Percentiles rank a stretch among this genome's conserved stretches.
Conservation (phyloP, 2,113 vertebrate genomes). For the Poeciliopsis prolifica region DNA sequence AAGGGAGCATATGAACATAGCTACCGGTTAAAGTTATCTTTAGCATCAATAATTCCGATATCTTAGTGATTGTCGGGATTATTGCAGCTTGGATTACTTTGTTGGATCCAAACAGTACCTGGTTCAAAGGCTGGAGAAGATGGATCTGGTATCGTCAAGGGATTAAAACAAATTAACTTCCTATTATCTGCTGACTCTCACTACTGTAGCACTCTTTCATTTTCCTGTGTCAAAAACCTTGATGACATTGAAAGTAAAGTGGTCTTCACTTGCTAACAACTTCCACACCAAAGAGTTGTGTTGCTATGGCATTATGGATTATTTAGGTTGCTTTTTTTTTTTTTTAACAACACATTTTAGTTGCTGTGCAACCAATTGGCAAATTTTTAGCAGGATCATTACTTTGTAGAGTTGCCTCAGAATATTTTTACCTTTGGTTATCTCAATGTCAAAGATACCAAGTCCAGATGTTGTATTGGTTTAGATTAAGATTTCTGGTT, state of each 20-base stretch:
- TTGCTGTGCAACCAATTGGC: too few species aligned
- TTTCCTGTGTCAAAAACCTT: background rate
- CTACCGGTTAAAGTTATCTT: too few species aligned
- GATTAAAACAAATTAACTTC: too few species aligned
- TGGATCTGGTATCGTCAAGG: too few species aligned
- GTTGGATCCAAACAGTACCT: too few species aligned
- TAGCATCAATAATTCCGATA: too few species aligned
- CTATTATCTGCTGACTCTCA: too few species aligned
- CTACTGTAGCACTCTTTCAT: background rate
- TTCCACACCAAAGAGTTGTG: background rate
- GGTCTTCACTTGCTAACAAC: background rate
- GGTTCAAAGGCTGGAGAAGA: too few species aligned
- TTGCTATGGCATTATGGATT: background rate
- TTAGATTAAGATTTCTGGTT: slow-evolving; percentile 30
- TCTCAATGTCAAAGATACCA: slow-evolving; percentile 7
- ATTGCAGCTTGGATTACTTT: too few species aligned
- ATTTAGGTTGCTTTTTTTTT: background rate
- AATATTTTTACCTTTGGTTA: background rate
- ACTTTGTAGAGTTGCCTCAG: background rate
- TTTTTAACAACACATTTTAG: too few species aligned
- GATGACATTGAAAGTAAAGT: background rate
- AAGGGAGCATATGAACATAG: too few species aligned
- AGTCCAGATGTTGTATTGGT: slow-evolving; percentile 24
- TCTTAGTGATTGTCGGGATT: too few species aligned
- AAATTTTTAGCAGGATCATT: background rate